Base-by-base conservation (phyloP, 1,140 invertebrate species). In the Zaprionus tsacasi region DNA sequence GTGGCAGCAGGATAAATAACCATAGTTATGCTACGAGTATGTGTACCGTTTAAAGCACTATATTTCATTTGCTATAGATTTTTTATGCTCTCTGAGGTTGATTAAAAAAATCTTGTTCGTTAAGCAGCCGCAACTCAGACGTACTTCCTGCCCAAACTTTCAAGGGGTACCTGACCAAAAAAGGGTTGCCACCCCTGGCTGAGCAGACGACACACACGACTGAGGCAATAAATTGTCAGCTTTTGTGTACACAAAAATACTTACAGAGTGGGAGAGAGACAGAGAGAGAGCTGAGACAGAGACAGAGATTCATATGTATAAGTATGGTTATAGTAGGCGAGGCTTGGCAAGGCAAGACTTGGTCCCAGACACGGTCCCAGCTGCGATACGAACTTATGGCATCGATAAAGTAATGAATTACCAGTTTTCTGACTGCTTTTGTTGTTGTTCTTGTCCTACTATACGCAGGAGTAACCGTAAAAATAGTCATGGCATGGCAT, bases 341-440 rank as follows among this genome's bases (percentile, higher is more conserved):
- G 30, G 54, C 40, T 13, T 7, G 67, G 30, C 56, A 45, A n/a
- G 38, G 54, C 55, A 17, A 17, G 67, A 12, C 68, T 13, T 56
- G n/a, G n/a, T 8, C n/a, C n/a, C 70, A 50, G 69, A 67, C 67
- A 58, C 65, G 69, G 78, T 76, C 72, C 82, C 73, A 90, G 87
- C 79, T 91, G 87, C 75, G 78, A 60, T 58, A 57, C 70, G 40
- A 86, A 87, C 80, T 79, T 81, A 85, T 83, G 68, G 67, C 76
- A 76, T 81, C 78, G 76, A 87, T 91, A 90, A 90, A 90, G 83
- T 91, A 91, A 91, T 91, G 88, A 88, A 91, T 91, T 82, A 83
- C 72, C 82, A 70, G 74, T 59, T 66, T 76, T 15, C n/a, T 8
- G 7, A 8, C n/a, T 15, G 6, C 13, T 43, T 52, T 55, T 57